Percentiles rank a stretch among this genome's conserved stretches.
Conservation (phyloP, 2,888 invertebrate genomes). For the Idaea dimidiata region DNA sequence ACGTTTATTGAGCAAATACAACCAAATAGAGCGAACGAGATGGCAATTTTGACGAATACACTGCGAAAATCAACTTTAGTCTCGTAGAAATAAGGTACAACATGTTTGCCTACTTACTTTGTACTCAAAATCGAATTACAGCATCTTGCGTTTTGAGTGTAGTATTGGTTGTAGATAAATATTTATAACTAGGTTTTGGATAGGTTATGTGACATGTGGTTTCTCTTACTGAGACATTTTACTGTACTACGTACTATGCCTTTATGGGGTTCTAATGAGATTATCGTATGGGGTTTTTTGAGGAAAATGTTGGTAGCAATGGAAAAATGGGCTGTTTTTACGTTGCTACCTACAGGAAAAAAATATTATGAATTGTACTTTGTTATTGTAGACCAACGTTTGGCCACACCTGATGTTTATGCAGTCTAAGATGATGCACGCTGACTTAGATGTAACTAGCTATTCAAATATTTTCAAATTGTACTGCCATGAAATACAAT, state of each 20-base stretch:
- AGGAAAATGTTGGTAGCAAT: not conserved
- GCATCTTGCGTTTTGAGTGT: not conserved
- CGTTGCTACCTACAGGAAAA: not conserved
- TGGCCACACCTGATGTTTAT: too few species aligned
- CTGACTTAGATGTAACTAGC: too few species aligned
- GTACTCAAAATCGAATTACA: not conserved
- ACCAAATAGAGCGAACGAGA: not conserved
- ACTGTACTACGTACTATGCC: not conserved
- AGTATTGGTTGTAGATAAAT: not conserved
- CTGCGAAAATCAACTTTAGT: not conserved
- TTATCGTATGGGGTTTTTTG: not conserved
- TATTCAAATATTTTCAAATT: too few species aligned
- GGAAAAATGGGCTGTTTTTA: not conserved
- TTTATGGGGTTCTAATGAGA: not conserved
- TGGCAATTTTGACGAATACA: not conserved
- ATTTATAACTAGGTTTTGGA: not conserved
- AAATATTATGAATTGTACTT: too few species aligned
- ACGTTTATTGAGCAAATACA: conserved; percentile 1
- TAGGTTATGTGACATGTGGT: not conserved
- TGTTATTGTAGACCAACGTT: too few species aligned
- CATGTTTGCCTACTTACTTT: not conserved
- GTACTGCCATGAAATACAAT: too few species aligned
- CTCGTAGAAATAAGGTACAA: not conserved
- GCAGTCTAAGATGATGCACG: too few species aligned
- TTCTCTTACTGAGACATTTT: not conserved